phyloP scores from a whole-genome alignment of 2,888 invertebrate species.

The Drosophila neotestacea region DNA sequence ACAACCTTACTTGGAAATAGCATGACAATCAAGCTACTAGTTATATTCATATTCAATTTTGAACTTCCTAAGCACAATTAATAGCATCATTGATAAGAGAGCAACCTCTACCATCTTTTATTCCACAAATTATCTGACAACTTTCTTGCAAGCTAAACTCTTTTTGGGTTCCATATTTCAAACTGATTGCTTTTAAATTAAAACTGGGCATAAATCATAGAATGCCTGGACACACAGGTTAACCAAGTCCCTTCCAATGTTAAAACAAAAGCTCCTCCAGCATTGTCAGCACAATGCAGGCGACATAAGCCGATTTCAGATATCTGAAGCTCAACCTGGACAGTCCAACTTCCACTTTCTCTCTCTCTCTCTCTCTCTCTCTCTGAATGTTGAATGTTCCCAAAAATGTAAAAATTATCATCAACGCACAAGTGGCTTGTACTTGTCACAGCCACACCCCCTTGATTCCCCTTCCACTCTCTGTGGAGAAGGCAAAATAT shows the following conservation, averaged over 20 bases:
- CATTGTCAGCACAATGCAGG: slow-evolving; percentile 79
- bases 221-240: slow-evolving; percentile 58
- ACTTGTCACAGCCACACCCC: slow-evolving; percentile 68
- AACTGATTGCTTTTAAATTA: slow-evolving; percentile 76
- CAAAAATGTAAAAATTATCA: slow-evolving; percentile 77
- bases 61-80: not conserved
- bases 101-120: not conserved
- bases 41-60: not conserved
- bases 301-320: slow-evolving; percentile 85
- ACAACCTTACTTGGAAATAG: too few relatives aligned
- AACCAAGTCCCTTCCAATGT: slow-evolving; percentile 1
- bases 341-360: slow-evolving; percentile 21
- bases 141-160: slow-evolving; percentile 51
- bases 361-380: not conserved
- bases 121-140: slow-evolving; percentile 27
- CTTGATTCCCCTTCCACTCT: not conserved
- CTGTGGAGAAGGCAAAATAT: slow-evolving; percentile 64
- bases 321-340: slow-evolving; percentile 46
- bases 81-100: slow-evolving; percentile 5
- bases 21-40: too few relatives aligned
- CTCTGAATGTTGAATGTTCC: slow-evolving; percentile 17
- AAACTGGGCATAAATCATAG: slow-evolving; percentile 70
- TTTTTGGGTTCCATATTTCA: slow-evolving; percentile 57
- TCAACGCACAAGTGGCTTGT: slow-evolving; percentile 80
- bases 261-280: slow-evolving; percentile 76